Base-by-base conservation (phyloP, 1,140 invertebrate genomes). In the Drosophila gunungcola region DNA sequence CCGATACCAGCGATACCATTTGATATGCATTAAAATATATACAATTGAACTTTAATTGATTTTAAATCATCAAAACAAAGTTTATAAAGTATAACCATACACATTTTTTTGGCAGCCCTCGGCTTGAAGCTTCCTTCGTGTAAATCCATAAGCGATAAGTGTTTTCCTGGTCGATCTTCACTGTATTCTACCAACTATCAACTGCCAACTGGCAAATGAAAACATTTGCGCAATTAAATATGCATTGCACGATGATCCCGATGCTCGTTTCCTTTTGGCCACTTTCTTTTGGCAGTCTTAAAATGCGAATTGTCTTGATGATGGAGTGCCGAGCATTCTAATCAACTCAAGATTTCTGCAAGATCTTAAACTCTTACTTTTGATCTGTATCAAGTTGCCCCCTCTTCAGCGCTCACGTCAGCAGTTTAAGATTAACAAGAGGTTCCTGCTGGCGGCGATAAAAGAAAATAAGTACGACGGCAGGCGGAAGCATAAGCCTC, bases 211-310 rank as follows among this genome's bases (percentile, higher is more conserved):
- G 38, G 7, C 57, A 60, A 52, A 32, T 25, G 43, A 48, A 48
- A 54, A 73, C 78, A 78, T 82, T 51, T 80, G 69, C 72, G 84
- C 84, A 89, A 89, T 89, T 89, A 89, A 78, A 68, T 88, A 89
- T 89, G 84, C 84, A 84, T 74, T 88, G 69, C 84, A 89, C 84
- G 48, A 67, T 48, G 60, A 16, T 65, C 34, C 60, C 29, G 29
- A 45, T 54, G 52, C 73, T 65, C 46, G 25, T 58, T 58, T 58
- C 79, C 55, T 73, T 85, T 80, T 46, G 67, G 84, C 67, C 75
- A 89, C 83, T 86, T 86, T 86, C 83, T 86, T 88, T 86, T 88
- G 75, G 68, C 65, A 69, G 73, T 73, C 52, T 70, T 34, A 84
- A 67, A 80, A 89, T 89, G 84, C 80, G 89, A 89, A 90, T 88